Conservation (phyloP, 2,797 vertebrate genomes). For the Eidolon dupreanum region DNA sequence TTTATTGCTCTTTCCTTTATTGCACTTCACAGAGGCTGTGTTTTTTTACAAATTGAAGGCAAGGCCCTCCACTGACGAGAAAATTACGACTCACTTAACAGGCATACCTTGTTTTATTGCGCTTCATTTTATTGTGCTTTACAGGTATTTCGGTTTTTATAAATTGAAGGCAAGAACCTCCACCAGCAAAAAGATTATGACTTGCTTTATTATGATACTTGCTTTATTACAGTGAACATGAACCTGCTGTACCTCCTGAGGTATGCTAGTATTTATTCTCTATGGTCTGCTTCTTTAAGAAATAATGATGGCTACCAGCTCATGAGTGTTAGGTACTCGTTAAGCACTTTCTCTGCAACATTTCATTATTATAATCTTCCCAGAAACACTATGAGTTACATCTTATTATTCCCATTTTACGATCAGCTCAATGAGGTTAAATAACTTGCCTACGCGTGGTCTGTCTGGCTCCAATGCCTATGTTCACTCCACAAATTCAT, state of each 20-base stretch:
- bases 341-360: neutral
- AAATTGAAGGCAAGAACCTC: neutral
- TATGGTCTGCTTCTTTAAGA: neutral
- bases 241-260: neutral
- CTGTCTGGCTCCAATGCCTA: neutral
- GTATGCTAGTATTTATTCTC: neutral
- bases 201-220: neutral
- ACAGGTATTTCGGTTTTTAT: neutral
- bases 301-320: neutral
- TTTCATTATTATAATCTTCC: constrained; percentile 1
- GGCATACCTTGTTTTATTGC: neutral
- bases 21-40: neutral
- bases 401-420: constrained; percentile 15
- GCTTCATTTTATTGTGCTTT: neutral
- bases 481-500: neutral
- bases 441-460: neutral
- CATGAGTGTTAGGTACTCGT: neutral
- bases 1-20: neutral
- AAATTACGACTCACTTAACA: neutral
- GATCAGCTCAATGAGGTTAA: neutral
- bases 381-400: neutral
- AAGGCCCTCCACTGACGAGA: neutral
- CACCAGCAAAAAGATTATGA: neutral
- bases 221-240: neutral
- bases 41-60: neutral